Evolutionary conservation across 2,113 vertebrate species (phyloP).

Genomic region (Rhabdornis inornatus): DNA sequence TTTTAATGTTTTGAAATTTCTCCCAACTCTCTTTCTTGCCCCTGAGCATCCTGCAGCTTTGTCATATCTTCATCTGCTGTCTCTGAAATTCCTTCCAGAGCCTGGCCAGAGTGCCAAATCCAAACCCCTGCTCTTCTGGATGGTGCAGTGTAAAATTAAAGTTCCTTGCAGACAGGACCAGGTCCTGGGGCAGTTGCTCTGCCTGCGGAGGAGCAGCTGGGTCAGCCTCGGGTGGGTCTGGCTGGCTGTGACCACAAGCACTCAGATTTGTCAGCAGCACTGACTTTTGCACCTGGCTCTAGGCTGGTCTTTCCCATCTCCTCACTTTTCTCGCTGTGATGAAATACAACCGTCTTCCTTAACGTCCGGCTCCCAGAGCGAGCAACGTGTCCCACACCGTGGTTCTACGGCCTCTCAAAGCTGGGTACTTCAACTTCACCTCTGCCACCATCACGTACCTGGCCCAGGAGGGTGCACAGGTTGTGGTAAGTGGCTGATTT

Average conservation of each 20-base stretch:
- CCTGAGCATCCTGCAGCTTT: neutral
- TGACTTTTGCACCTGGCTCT: too few species aligned
- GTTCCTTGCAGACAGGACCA: neutral
- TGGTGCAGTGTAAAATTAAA: neutral
- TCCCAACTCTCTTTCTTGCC: fast-evolving
- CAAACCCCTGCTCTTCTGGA: neutral
- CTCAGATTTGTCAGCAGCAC: too few species aligned
- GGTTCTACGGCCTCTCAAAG: too few species aligned
- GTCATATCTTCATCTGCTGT: fast-evolving
- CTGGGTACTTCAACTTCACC: too few species aligned
- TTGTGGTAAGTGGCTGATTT: conserved; percentile 79
- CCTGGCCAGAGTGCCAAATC: too few species aligned
- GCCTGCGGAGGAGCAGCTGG: neutral
- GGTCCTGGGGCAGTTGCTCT: neutral
- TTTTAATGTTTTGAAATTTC: conserved; percentile 4
- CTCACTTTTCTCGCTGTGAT: too few species aligned
- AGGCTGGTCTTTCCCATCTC: too few species aligned
- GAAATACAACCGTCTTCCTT: too few species aligned
- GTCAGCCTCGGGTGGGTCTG: neutral
- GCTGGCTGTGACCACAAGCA: too few species aligned
- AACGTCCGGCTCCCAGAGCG: too few species aligned
- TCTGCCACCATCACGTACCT: too few species aligned
- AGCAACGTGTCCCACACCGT: too few species aligned
- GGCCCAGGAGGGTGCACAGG: neutral
- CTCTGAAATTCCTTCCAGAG: neutral